phyloP scores from a whole-genome alignment of 2,888 invertebrate species.

The Drosophila yooni region DNA sequence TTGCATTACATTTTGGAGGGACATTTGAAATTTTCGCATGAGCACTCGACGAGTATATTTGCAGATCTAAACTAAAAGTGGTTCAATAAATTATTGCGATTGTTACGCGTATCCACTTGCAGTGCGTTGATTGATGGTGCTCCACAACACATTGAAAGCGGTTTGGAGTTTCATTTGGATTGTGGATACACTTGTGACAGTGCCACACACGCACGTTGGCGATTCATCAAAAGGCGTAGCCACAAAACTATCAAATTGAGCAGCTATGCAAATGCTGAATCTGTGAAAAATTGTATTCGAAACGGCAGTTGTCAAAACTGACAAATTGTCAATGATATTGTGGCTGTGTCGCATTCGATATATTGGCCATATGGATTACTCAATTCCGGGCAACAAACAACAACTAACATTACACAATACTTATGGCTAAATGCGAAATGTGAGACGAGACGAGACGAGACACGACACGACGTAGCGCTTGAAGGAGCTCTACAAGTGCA shows the following conservation, averaged over 20 bases:
- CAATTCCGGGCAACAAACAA: conserved; percentile 47
- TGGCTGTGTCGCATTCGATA: conserved; percentile 29
- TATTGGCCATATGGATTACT: conserved; percentile 64
- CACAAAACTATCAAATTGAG: conserved; percentile 57
- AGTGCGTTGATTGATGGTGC: conserved; percentile 31
- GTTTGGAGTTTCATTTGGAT: conserved; percentile 15
- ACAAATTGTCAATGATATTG: conserved; percentile 54
- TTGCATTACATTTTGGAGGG: conserved; percentile 10
- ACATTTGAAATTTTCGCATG: not conserved
- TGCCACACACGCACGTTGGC: conserved; percentile 11
- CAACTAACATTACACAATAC: conserved; percentile 60
- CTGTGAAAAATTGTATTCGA: conserved; percentile 27
- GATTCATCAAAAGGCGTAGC: conserved; percentile 64
- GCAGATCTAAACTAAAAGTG: not conserved
- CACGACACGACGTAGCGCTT: conserved; percentile 9
- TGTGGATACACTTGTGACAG: conserved; percentile 33
- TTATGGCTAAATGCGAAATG: conserved; percentile 63
- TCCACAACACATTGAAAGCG: not conserved
- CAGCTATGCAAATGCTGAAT: conserved; percentile 61
- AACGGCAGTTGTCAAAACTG: conserved; percentile 45
- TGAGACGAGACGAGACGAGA: conserved; percentile 28
- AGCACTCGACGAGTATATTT: not conserved
- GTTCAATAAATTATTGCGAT: conserved; percentile 32
- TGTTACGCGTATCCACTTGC: conserved; percentile 33
- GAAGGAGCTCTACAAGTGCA: conserved; percentile 64